A percentile compares a stretch with the other conserved stretches of the same genome.
phyloP scores from a whole-genome alignment of 2,797 vertebrate genomes.

The Crocodylus rhombifer region DNA sequence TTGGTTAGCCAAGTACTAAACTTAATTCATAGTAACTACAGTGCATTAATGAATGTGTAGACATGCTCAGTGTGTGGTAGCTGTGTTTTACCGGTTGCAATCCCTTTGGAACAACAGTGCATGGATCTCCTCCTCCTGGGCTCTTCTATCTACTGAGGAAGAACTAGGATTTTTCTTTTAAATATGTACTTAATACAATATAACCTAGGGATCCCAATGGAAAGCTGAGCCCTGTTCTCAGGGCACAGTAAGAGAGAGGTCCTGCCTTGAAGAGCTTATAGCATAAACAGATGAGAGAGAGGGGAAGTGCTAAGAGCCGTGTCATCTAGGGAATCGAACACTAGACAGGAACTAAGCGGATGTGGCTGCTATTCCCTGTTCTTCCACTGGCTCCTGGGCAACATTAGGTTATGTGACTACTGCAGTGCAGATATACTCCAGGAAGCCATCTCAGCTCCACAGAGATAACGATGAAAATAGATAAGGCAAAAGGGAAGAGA shows the following conservation, averaged over 20 bases:
- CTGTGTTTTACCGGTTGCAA: no score
- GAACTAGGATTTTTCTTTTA: no score
- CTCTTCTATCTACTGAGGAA: no score
- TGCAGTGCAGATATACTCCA: accelerated
- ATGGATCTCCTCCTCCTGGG: no score
- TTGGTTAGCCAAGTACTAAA: no score
- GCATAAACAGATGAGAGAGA: not conserved
- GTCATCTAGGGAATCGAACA: not conserved
- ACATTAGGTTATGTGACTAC: not conserved
- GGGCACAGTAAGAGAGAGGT: not conserved
- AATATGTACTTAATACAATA: no score
- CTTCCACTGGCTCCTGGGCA: not conserved
- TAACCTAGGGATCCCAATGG: no score
- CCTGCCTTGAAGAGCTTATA: not conserved
- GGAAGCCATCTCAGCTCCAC: not conserved
- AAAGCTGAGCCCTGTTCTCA: no score
- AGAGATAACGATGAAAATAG: not conserved
- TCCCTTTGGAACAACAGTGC: no score
- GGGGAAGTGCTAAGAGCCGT: not conserved
- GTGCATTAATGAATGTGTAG: no score
- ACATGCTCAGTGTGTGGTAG: no score
- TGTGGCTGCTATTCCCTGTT: not conserved
- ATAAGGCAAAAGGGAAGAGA: not conserved
- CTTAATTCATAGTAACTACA: no score
- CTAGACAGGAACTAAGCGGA: not conserved